Conservation (phyloP, 2,113 vertebrate genomes). For the Oreochromis aureus region DNA sequence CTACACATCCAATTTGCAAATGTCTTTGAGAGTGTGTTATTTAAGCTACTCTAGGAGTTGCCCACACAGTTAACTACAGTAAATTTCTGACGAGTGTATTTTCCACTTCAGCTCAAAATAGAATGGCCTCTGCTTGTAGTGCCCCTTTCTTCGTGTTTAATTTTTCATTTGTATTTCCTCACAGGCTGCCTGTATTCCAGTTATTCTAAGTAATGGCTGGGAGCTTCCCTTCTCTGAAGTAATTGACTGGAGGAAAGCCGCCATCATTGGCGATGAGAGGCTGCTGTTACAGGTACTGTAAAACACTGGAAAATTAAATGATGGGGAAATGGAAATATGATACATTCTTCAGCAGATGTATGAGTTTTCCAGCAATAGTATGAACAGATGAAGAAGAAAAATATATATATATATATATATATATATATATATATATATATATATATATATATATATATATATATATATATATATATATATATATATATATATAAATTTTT, state of each 20-base stretch:
- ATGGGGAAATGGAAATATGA: background rate
- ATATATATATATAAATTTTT: background rate
- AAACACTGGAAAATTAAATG: background rate
- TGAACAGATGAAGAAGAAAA: background rate
- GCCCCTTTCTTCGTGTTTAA: background rate
- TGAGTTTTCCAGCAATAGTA: background rate
- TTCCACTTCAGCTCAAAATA: background rate
- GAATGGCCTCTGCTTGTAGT: background rate
- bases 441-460: background rate
- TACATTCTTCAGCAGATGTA: background rate
- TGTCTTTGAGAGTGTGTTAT: background rate
- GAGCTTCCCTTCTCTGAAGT: conserved; percentile 78
- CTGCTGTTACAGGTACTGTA: conserved; percentile 73
- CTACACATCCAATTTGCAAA: background rate
- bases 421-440: background rate
- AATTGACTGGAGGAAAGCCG: conserved; percentile 78
- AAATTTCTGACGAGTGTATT: background rate
- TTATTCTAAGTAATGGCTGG: conserved; percentile 79
- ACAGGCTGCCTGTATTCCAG: conserved; percentile 76
- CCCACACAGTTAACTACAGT: background rate
- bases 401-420: background rate
- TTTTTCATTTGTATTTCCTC: background rate
- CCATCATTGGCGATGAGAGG: conserved; percentile 74
- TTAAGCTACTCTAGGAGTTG: background rate
- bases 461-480: no score